A percentile compares a stretch with the other conserved stretches of the same genome.
Conservation (phyloP, 2,888 invertebrate genomes). For the Gandaritis pyraliata region DNA sequence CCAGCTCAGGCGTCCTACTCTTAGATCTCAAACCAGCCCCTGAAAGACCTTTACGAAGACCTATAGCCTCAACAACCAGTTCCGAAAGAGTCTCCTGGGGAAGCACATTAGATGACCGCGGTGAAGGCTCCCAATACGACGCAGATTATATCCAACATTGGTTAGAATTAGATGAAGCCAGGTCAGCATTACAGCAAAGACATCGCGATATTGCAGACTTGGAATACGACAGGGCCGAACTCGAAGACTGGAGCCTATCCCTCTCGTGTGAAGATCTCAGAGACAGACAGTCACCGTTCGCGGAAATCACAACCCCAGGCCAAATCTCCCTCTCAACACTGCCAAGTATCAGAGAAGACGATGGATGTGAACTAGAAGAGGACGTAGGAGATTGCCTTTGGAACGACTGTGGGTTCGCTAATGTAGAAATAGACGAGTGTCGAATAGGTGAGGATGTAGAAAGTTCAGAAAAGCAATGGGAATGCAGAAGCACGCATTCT, state of each 20-base stretch:
- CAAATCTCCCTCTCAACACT: conserved; percentile 87
- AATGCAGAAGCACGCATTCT: conserved; percentile 84
- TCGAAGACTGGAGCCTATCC: conserved; percentile 92
- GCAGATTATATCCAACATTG: conserved; percentile 91
- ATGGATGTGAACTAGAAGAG: conserved; percentile 89
- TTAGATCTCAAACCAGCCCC: conserved; percentile 84
- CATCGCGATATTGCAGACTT: conserved; percentile 88
- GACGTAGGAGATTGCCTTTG: conserved; percentile 90
- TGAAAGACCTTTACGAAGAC: conserved; percentile 85
- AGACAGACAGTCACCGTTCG: conserved; percentile 80
- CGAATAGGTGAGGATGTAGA: conserved; percentile 78
- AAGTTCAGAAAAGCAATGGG: conserved; percentile 86
- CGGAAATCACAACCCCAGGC: conserved; percentile 84
- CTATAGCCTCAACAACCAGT: conserved; percentile 79
- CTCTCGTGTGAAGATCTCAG: conserved; percentile 88
- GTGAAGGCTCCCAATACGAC: conserved; percentile 86
- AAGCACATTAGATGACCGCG: conserved; percentile 83
- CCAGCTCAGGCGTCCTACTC: conserved; percentile 86
- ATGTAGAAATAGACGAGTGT: conserved; percentile 87
- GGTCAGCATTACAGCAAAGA: conserved; percentile 87
- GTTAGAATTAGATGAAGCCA: conserved; percentile 89
- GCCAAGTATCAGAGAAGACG: conserved; percentile 90
- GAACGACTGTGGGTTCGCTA: conserved; percentile 89
- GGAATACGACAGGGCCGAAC: conserved; percentile 90
- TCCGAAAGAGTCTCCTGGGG: conserved; percentile 85